phyloP scores from a whole-genome alignment of 2,888 invertebrate species.

The Tridacna gigas region DNA sequence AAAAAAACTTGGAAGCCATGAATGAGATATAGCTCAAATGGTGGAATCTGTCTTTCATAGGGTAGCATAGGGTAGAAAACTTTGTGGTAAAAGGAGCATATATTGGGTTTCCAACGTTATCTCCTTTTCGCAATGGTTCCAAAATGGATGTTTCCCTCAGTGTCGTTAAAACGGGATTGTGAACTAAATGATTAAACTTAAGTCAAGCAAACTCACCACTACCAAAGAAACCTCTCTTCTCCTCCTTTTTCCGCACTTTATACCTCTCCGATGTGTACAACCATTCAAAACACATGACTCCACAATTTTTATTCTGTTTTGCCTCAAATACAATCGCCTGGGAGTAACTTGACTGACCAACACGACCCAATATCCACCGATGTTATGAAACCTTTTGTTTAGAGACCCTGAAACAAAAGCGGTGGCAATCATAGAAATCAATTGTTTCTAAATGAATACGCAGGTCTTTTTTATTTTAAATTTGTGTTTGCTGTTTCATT shows the following conservation, averaged over 20 bases:
- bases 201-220: conserved; percentile 29
- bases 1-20: too few species aligned
- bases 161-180: not conserved
- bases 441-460: not conserved
- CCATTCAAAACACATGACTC: conserved; percentile 60
- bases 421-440: not conserved
- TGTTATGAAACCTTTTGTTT: not conserved
- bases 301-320: not conserved
- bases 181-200: not conserved
- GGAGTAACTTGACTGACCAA: not conserved
- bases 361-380: not conserved
- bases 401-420: not conserved
- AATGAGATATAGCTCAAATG: too few species aligned
- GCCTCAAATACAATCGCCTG: not conserved
- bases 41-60: too few species aligned
- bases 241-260: conserved; percentile 40
- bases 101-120: too few species aligned
- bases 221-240: conserved; percentile 39
- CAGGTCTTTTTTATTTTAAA: not conserved
- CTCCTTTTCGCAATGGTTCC: too few species aligned
- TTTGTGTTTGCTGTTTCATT: too few species aligned
- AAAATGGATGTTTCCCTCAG: too few species aligned
- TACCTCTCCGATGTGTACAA: conserved; percentile 54
- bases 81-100: too few species aligned
- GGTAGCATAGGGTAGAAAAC: too few species aligned